Base-by-base conservation (phyloP, 2,888 invertebrate genomes). In the Pristionchus mayeri region DNA sequence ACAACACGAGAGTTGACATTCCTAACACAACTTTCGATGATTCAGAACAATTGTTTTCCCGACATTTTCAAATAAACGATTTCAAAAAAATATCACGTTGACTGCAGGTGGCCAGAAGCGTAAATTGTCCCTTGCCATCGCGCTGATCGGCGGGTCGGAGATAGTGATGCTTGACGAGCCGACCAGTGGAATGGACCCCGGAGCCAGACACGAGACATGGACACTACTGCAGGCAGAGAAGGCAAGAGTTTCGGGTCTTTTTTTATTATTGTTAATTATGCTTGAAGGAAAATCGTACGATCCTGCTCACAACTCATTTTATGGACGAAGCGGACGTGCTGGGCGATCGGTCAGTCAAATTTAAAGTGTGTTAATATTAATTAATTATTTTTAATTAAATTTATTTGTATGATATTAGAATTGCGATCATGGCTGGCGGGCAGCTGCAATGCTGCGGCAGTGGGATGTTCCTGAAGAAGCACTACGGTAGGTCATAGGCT, bases 281-380 rank as follows among this genome's bases (percentile, higher is more conserved):
- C 37, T 2, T n/a, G 21, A 27, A 84, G 84, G 75, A 48, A 37
- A 7, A 21, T 0, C 95, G 96, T 13, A 96, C 96, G 0, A 95
- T 97, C 92, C 94, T 97, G 71, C 93, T 97, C 86, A 96, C 96
- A 0, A 96, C 96, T 0, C 96, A 97, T 93, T 96, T 96, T 93
- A 97, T 97, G 96, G 97, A 97, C 91, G 97, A 97, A 93, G 97
- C 97, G 0, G 97, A 97, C 93, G 94, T 96, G 60, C 94, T 97
- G 1, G 97, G 96, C 0, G 97, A 97, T 93, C 52, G 86, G 71
- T 71, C 13, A 40, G 37, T 2, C 54, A n/a, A 54, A n/a, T 54
- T 54, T 9, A 54, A 18, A 21, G 21, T 54, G 54, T 54, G 54
- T 4, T 13, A n/a, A 54, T 13, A 54, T n/a, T 21, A 54, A 54